Evolutionary conservation across 2,888 invertebrate genomes (phyloP).

Genomic region (Drosophila ustulata): DNA sequence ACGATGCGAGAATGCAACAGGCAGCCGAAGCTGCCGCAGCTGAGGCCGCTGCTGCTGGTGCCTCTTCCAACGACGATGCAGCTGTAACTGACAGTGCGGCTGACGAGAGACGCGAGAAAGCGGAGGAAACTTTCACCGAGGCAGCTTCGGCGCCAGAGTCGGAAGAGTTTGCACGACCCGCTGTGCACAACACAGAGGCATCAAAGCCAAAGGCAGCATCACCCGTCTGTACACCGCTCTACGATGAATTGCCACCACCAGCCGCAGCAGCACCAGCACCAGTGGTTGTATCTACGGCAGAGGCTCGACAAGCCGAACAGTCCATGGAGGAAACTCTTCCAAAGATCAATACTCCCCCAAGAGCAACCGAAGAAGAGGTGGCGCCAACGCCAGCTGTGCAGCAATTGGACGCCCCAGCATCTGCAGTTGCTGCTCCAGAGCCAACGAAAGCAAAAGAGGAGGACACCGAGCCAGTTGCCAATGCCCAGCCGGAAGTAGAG

Average conservation of each 20-base stretch:
- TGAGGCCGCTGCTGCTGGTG: conserved; percentile 27
- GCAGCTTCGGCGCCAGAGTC: conserved; percentile 9
- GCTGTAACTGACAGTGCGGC: background rate
- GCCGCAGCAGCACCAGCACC: conserved; percentile 13
- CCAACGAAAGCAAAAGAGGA: conserved; percentile 20
- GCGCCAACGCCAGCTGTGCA: conserved; percentile 15
- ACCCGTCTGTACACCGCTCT: conserved; percentile 77
- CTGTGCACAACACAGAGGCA: conserved; percentile 31
- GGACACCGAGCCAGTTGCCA: conserved; percentile 28
- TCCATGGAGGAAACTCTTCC: conserved; percentile 12
- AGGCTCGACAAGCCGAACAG: conserved; percentile 21
- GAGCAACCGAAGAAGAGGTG: conserved; percentile 19
- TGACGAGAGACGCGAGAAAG: background rate
- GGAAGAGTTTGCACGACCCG: conserved; percentile 46
- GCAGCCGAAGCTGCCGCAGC: conserved; percentile 40
- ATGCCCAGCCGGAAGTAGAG: conserved; percentile 37
- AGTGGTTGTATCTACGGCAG: conserved; percentile 21
- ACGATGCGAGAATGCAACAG: conserved; percentile 73
- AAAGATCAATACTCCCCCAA: conserved; percentile 29
- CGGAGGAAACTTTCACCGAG: conserved; percentile 2
- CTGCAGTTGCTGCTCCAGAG: conserved; percentile 9
- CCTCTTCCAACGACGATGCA: conserved; percentile 2
- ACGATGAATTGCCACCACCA: conserved; percentile 79
- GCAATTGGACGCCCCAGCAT: conserved; percentile 12
- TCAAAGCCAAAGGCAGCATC: conserved; percentile 54